Percentiles rank a stretch among this genome's conserved stretches.
Evolutionary conservation across 2,888 invertebrate genomes (phyloP).

Genomic region (Strigamia maritima): DNA sequence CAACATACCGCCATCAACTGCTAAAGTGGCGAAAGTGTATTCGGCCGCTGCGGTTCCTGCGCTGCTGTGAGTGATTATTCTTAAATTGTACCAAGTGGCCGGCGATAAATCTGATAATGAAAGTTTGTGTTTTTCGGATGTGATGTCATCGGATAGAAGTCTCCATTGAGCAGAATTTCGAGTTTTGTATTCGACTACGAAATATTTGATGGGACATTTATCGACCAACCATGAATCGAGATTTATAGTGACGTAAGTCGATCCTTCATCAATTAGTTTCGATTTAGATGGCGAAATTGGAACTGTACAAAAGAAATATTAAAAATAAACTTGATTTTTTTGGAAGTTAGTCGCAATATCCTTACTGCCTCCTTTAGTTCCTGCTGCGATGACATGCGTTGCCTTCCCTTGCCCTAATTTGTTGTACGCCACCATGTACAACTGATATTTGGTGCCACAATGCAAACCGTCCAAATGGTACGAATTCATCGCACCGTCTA

Average conservation of each 20-base stretch:
- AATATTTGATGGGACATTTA: slow-evolving; percentile 34
- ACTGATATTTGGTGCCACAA: not conserved
- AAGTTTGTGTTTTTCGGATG: slow-evolving; percentile 49
- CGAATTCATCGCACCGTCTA: slow-evolving; percentile 48
- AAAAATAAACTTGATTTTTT: not conserved
- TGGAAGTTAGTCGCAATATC: too few relatives aligned
- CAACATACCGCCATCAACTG: not conserved
- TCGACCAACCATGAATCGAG: slow-evolving; percentile 20
- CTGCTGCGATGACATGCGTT: not conserved
- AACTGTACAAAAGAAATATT: not conserved
- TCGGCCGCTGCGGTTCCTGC: not conserved
- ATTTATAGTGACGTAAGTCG: not conserved
- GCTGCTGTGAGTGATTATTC: slow-evolving; percentile 28
- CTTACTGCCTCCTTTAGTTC: slow-evolving; percentile 17
- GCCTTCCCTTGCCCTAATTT: not conserved
- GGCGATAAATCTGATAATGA: slow-evolving; percentile 48
- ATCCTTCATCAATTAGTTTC: slow-evolving; percentile 12
- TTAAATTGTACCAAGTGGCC: slow-evolving; percentile 7
- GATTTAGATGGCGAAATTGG: slow-evolving; percentile 18
- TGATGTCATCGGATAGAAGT: slow-evolving; percentile 48
- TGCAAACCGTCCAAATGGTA: not conserved
- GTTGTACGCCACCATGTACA: not conserved
- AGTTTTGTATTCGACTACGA: slow-evolving; percentile 24
- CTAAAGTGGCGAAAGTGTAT: slow-evolving; percentile 1
- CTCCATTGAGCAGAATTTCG: not conserved